A percentile compares a stretch with the other conserved stretches of the same genome.
phyloP scores from a whole-genome alignment of 2,113 vertebrate genomes.

The Apteryx mantelli region DNA sequence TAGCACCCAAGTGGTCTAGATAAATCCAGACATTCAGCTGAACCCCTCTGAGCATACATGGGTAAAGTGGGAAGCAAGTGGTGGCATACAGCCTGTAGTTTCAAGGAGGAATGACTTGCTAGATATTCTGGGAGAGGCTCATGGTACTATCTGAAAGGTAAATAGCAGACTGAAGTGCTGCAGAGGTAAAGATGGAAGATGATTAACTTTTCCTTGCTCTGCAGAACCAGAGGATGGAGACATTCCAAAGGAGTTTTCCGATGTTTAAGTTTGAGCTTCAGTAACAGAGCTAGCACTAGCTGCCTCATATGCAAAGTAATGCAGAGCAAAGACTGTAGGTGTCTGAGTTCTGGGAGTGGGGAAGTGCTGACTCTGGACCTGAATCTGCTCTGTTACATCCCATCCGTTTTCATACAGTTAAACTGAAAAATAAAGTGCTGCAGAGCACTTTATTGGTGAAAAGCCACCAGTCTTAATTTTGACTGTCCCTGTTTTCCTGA shows the following conservation, averaged over 20 bases:
- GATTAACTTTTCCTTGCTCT: neutral
- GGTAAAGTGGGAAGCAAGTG: neutral
- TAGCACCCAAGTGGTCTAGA: neutral
- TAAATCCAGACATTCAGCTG: neutral
- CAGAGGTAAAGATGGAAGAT: neutral
- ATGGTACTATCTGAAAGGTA: neutral
- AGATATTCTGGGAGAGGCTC: neutral
- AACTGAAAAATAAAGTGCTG: neutral
- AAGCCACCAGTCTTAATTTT: neutral
- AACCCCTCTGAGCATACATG: neutral
- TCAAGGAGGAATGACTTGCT: neutral
- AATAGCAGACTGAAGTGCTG: neutral
- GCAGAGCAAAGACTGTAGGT: neutral
- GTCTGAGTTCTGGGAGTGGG: neutral
- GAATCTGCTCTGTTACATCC: neutral
- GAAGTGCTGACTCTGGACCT: neutral
- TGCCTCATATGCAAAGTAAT: neutral
- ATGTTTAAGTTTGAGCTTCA: neutral
- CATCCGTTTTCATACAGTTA: neutral
- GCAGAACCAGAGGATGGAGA: neutral
- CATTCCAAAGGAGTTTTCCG: constrained; percentile 26
- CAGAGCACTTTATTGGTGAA: neutral
- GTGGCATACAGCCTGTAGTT: neutral
- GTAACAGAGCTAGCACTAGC: neutral
- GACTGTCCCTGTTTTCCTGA: neutral